phyloP scores from a whole-genome alignment of 2,888 invertebrate species.

The Lacanobia oleracea region DNA sequence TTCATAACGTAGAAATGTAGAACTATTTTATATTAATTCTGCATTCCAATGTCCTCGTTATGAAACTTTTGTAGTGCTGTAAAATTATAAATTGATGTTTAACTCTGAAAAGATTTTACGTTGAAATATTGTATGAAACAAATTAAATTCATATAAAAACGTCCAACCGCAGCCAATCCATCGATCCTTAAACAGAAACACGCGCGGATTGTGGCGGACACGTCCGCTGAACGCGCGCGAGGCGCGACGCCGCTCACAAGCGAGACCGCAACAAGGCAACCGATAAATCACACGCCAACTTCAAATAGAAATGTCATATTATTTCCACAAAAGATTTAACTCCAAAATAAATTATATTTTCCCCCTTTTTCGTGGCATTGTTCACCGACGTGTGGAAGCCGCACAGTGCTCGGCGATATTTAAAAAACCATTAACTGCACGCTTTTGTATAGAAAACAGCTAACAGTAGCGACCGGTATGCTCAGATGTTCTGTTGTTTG shows the following conservation, averaged over 20 bases:
- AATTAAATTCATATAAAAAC: conserved; percentile 46
- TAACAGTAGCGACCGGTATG: conserved; percentile 65
- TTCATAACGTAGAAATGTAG: neutral
- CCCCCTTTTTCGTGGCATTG: conserved; percentile 87
- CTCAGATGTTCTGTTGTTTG: conserved; percentile 66
- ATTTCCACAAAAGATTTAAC: conserved; percentile 91
- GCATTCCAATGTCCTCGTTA: no score
- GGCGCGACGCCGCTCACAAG: conserved; percentile 67
- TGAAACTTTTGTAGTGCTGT: neutral
- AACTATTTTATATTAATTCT: no score
- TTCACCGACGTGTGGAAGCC: conserved; percentile 89
- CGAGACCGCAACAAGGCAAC: conserved; percentile 83
- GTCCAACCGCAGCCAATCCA: conserved; percentile 55
- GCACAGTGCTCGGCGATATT: conserved; percentile 85
- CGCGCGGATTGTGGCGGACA: conserved; percentile 75
- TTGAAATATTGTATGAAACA: conserved; percentile 24
- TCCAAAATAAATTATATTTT: conserved; percentile 91
- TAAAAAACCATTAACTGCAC: conserved; percentile 90
- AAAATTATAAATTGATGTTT: neutral
- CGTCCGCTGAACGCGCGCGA: conserved; percentile 74
- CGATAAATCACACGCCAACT: conserved; percentile 90
- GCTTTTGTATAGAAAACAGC: conserved; percentile 81
- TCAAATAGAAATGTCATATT: conserved; percentile 91
- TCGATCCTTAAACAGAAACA: conserved; percentile 75
- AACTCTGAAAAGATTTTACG: neutral